Conservation (phyloP, 2,888 invertebrate species). For the Conchocele bisecta region DNA sequence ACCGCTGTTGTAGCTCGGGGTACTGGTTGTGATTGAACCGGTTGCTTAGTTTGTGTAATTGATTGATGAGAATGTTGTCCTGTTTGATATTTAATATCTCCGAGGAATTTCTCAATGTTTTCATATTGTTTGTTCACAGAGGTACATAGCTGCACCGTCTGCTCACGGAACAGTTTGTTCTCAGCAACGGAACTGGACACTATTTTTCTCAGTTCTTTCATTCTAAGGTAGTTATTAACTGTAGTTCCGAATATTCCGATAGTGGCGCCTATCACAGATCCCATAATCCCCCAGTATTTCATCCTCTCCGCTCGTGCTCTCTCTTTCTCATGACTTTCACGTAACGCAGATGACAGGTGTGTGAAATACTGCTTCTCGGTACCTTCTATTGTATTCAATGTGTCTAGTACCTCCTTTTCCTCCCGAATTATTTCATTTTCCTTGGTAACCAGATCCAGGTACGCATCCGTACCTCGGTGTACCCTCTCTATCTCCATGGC, state of each 20-base stretch:
- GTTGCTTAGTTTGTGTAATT: constrained; percentile 1
- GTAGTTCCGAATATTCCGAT: constrained; percentile 88
- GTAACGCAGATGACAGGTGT: constrained; percentile 89
- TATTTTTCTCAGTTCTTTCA: constrained; percentile 87
- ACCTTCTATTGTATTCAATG: constrained; percentile 88
- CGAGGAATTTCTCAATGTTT: constrained; percentile 58
- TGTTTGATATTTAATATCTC: constrained; percentile 31
- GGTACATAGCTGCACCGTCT: constrained; percentile 57
- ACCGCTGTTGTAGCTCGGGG: background rate
- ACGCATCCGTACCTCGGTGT: constrained; percentile 90
- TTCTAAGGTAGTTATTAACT: constrained; percentile 87
- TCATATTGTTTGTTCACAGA: constrained; percentile 62
- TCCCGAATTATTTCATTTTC: constrained; percentile 83
- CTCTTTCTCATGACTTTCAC: constrained; percentile 92
- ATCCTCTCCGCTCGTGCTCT: constrained; percentile 91
- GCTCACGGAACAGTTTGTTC: constrained; percentile 57
- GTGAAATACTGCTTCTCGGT: constrained; percentile 89
- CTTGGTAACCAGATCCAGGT: constrained; percentile 89
- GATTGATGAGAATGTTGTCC: constrained; percentile 3
- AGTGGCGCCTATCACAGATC: constrained; percentile 87
- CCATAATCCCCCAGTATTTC: constrained; percentile 92
- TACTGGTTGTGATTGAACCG: background rate
- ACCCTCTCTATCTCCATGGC: constrained; percentile 90
- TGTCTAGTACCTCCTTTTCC: constrained; percentile 83
- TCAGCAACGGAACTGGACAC: constrained; percentile 82